phyloP scores from a whole-genome alignment of 2,888 invertebrate genomes.

The Pecten maximus region DNA sequence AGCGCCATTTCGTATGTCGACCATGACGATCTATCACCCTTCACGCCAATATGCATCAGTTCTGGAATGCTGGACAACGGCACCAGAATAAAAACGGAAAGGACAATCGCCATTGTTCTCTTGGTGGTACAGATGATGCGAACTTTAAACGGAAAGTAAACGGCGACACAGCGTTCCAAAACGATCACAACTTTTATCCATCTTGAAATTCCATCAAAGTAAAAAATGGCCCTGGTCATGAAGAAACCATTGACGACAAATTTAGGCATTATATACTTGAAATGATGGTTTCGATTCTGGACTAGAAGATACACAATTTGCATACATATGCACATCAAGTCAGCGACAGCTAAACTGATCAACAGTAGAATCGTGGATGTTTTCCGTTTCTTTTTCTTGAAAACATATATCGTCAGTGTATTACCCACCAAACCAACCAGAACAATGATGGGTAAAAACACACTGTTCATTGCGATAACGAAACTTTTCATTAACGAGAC shows the following conservation, averaged over 20 bases:
- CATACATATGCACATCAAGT: background rate
- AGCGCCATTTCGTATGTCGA: background rate
- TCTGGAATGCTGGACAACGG: background rate
- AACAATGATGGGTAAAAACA: background rate
- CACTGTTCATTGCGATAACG: background rate
- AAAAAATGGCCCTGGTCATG: background rate
- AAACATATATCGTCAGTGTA: background rate
- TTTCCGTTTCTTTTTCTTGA: background rate
- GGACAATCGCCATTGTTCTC: background rate
- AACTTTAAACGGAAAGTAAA: background rate
- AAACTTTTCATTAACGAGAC: background rate
- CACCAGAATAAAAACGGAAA: background rate
- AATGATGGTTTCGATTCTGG: slow-evolving; percentile 6
- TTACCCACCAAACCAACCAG: background rate
- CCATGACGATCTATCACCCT: background rate
- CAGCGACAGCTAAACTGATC: background rate
- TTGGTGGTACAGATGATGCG: background rate
- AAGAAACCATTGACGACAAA: background rate
- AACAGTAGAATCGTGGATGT: background rate
- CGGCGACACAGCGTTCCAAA: background rate
- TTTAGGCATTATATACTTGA: background rate
- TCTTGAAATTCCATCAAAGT: background rate
- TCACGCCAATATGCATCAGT: background rate
- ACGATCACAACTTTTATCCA: slow-evolving; percentile 1
- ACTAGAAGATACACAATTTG: background rate